These are phyloP conservation scores for Heptranchias perlo DNA, from an alignment of 2,113 vertebrate genomes.

Conservation along the genomic window DNA sequence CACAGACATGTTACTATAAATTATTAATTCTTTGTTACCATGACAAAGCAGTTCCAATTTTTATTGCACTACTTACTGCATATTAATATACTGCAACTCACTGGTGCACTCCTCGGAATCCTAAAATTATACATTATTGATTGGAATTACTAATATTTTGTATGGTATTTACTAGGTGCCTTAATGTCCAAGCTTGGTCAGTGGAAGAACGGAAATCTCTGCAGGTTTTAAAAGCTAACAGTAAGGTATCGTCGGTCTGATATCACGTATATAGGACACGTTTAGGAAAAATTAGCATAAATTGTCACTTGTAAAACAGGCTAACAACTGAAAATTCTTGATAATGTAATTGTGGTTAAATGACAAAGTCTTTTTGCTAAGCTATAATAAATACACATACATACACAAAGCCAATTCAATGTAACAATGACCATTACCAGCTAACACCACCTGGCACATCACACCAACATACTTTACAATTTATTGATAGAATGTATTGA, in stretches of 20 bases:
- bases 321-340: not conserved
- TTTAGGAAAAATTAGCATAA: not conserved
- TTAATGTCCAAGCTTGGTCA: not conserved
- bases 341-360: not conserved
- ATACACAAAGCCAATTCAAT: not conserved
- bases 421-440: not conserved
- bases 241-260: not conserved
- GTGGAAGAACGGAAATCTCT: not conserved
- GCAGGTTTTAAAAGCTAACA: not conserved
- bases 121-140: constrained; percentile 15
- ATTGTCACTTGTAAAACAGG: too few species aligned
- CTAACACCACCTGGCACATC: not conserved
- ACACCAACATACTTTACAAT: not conserved
- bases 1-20: not conserved
- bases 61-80: constrained; percentile 28
- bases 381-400: not conserved
- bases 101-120: not conserved
- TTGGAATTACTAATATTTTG: not conserved
- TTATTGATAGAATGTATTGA: not conserved
- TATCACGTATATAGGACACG: not conserved
- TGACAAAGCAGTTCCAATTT: constrained; percentile 29
- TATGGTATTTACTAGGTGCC: not conserved
- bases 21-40: constrained; percentile 27
- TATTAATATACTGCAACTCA: constrained; percentile 11
- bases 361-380: not conserved